Base-by-base conservation (phyloP, 1,140 invertebrate genomes). In the Drosophila elegans region DNA sequence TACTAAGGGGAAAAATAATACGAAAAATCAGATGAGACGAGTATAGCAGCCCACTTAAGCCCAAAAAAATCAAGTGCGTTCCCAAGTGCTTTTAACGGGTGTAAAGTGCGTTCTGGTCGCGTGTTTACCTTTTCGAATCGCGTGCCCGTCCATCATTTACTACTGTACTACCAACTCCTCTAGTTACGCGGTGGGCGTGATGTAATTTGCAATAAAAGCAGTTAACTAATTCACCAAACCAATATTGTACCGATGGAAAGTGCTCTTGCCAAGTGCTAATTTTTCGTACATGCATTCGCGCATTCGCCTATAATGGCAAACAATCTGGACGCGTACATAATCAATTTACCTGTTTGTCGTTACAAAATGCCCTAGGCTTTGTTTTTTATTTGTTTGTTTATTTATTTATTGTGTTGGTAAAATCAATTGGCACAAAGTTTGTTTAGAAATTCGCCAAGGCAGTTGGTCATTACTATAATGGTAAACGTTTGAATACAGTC, bases 131-230 rank as follows among this genome's bases (percentile, higher is more conserved):
- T 49, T 32, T 29, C 44, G 53, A 64, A 85, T 85, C 79, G 83
- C 83, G 83, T 88, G 84, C 48, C 54, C 54, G 54, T 46, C 63
- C 39, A 67, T 75, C 53, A 66, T 75, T 75, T 52, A n/a, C 32
- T 46, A 21, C 13, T 51, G 16, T 46, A 21, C 13, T 51, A 34
- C 11, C 25, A 27, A 21, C 57, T 36, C 12, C 49, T 39, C 49
- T 34, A 32, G 36, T 60, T 81, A 59, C 69, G 75, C 61, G 57
- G 84, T 88, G 83, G 83, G 83, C 83, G 84, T 88, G 83, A 88
- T 88, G 83, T 88, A 88, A 88, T 88, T 88, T 89, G 72, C 83
- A 55, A 88, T 88, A 88, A 80, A 88, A 67, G 60, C 84, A 79
- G 79, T 89, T 79, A 88, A 88, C 80, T 77, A 82, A 88, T 77